Evolutionary conservation across 2,113 vertebrate genomes (phyloP), one percentile per base, ranked within the genome.

Genomic region (Meriones unguiculatus): DNA sequence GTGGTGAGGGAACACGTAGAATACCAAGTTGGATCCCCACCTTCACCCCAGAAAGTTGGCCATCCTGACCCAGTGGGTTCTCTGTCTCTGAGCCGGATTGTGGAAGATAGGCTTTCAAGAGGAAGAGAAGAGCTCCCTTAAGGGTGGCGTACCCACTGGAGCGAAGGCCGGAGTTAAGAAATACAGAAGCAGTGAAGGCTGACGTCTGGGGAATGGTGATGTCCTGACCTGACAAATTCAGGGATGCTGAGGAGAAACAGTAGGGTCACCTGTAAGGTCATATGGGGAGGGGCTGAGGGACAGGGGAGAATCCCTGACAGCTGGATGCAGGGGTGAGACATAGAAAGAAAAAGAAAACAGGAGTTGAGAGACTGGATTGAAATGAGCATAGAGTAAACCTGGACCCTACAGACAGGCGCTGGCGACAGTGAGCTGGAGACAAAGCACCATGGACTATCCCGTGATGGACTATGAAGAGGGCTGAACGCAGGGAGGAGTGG

Each of bases 381-480:
- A 46, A 0, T 1, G 67, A 72, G 11, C 7, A 25, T 2, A 72
- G 20, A 67, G 13, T 54, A 54, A 54, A 7, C 50, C 69, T 5
- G 2, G 7, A n/a, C 46, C 57, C 67, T 20, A 28, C 6, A 7
- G 2, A 5, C 67, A 25, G 17, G 50, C 50, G 0, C 5, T 7
- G 10, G 62, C 50, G 59, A 46, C 20, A 24, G 50, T n/a, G 91
- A 87, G 8, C n/a, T 13, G 8, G 41, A 14, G 2, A 54, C 24
- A 0, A 46, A 41, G 32, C 30, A n/a, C 67, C 0, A 0, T 2
- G 35, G 6, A 38, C 54, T n/a, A 0, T 35, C 18, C 62, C 1
- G 0, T 15, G 30, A 5, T 65, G 70, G 92, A 13, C 67, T 4
- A 0, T 2, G 9, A 10, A 41, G 62, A 57, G 82, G 54, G 46